Conservation (phyloP, 2,113 vertebrate genomes). For the Camelus bactrianus region DNA sequence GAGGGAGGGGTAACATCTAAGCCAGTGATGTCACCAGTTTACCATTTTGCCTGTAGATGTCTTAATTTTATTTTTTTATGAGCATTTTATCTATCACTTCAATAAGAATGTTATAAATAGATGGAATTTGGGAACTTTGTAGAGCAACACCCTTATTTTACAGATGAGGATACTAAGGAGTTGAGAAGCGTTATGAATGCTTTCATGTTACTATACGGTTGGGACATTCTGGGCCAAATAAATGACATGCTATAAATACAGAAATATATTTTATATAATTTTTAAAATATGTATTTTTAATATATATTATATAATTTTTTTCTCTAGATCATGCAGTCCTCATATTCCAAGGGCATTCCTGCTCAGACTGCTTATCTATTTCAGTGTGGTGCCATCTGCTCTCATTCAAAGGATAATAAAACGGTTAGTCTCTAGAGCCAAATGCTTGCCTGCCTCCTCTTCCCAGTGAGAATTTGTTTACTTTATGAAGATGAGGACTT, state of each 20-base stretch:
- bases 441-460: neutral
- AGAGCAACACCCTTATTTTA: neutral
- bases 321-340: neutral
- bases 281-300: neutral
- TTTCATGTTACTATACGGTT: neutral
- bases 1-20: neutral
- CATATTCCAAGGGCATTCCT: neutral
- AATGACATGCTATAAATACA: neutral
- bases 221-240: neutral
- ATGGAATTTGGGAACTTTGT: neutral
- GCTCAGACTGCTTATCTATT: neutral
- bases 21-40: neutral
- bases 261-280: neutral
- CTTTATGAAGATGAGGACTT: neutral
- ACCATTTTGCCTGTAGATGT: neutral
- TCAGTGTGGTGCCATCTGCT: neutral
- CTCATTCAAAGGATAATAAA: neutral
- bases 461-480: neutral
- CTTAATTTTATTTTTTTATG: slow-evolving; percentile 8
- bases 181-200: neutral
- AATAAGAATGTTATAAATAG: neutral
- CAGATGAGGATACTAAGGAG: neutral
- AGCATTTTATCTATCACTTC: neutral
- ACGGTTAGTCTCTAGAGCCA: neutral
- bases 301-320: neutral